Evolutionary conservation across 2,888 invertebrate species (phyloP).

Genomic region (Agriopis leucophaearia): DNA sequence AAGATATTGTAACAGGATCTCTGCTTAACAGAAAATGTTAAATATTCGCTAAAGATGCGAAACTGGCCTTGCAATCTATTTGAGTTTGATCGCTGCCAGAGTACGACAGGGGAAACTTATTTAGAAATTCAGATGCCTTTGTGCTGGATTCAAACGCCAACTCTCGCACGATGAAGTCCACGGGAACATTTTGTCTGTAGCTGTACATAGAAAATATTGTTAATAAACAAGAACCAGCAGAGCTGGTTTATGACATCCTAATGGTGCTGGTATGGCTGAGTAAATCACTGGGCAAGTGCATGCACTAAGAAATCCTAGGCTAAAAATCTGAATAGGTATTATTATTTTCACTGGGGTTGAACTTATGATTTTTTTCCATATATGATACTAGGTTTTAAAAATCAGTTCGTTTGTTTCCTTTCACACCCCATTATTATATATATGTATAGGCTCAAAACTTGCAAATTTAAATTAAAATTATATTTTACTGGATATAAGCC

Average conservation of each 20-base stretch:
- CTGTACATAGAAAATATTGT: slow-evolving; percentile 89
- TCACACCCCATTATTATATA: background rate
- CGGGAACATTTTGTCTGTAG: slow-evolving; percentile 96
- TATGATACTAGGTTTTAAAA: background rate
- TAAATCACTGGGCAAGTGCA: background rate
- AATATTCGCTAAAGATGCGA: slow-evolving; percentile 85
- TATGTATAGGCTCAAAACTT: no score
- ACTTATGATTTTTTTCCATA: no score
- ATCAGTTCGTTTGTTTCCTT: background rate
- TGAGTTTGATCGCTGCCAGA: slow-evolving; percentile 89
- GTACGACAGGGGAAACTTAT: slow-evolving; percentile 92
- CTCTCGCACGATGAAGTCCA: slow-evolving; percentile 94
- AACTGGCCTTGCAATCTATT: slow-evolving; percentile 96
- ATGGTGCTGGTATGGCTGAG: slow-evolving; percentile 28
- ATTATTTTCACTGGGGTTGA: background rate
- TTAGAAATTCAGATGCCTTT: slow-evolving; percentile 95
- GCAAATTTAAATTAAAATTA: no score
- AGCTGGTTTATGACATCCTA: slow-evolving; percentile 55
- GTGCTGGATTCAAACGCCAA: slow-evolving; percentile 94
- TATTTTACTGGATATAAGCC: no score
- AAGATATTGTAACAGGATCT: slow-evolving; percentile 70
- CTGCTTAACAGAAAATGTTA: slow-evolving; percentile 81
- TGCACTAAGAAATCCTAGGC: background rate
- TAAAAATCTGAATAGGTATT: background rate
- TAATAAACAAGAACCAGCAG: slow-evolving; percentile 75